A percentile compares a stretch with the other conserved stretches of the same genome.
Conservation (phyloP, 2,888 invertebrate genomes). For the Dendrolimus pini region DNA sequence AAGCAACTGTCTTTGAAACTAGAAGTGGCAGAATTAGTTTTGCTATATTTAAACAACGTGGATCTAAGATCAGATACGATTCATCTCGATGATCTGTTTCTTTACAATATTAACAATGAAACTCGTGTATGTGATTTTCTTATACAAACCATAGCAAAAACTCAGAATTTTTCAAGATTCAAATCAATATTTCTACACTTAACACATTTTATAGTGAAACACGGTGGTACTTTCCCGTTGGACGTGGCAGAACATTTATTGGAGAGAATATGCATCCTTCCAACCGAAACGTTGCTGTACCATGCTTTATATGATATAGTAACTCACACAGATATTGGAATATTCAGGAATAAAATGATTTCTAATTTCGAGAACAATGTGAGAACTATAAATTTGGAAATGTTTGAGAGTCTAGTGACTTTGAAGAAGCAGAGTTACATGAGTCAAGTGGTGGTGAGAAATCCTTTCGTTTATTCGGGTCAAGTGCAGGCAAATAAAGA, state of each 20-base stretch:
- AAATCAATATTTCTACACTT: conserved; percentile 45
- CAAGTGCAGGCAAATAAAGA: background rate
- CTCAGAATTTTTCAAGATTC: conserved; percentile 59
- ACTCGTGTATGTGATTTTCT: conserved; percentile 39
- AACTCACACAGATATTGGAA: conserved; percentile 29
- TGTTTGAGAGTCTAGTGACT: conserved; percentile 25
- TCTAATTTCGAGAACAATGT: conserved; percentile 37
- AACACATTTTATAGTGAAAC: conserved; percentile 33
- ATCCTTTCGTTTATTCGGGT: background rate
- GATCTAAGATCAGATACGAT: conserved; percentile 17
- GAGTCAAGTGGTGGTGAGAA: background rate
- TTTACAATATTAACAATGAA: conserved; percentile 10
- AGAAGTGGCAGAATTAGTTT: conserved; percentile 29
- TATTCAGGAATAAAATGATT: conserved; percentile 36
- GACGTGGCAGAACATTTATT: conserved; percentile 36
- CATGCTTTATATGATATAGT: conserved; percentile 37
- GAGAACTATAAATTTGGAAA: conserved; percentile 12
- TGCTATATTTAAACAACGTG: conserved; percentile 40
- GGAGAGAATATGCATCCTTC: conserved; percentile 51
- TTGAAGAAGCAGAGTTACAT: conserved; percentile 6
- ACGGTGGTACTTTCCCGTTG: conserved; percentile 26
- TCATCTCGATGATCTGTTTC: conserved; percentile 32
- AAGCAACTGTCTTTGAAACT: conserved; percentile 23
- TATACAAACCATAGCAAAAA: conserved; percentile 39
- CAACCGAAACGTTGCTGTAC: conserved; percentile 34